These are phyloP conservation scores for Ceyx erithaca DNA, from an alignment of 2,797 vertebrate species.

Conservation along the genomic window DNA sequence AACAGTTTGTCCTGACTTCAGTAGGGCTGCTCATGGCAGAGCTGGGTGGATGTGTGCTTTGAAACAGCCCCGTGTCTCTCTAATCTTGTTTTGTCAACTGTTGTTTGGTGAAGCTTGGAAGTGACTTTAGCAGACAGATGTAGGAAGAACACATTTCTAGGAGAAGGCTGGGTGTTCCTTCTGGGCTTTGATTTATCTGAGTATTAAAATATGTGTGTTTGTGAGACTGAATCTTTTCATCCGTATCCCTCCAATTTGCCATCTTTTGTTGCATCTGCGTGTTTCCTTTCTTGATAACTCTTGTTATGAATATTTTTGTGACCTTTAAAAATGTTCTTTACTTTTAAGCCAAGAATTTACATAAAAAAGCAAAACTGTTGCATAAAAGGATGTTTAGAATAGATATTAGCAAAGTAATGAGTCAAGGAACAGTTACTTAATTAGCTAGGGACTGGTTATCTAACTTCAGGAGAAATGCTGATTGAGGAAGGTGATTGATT, in stretches of 20 bases:
- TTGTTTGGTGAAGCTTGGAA: conserved; percentile 13
- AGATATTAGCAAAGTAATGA: conserved; percentile 23
- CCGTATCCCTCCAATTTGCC: background rate
- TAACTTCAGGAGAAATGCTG: background rate
- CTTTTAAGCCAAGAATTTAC: conserved; percentile 45
- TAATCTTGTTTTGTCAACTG: conserved; percentile 18
- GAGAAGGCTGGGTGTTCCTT: background rate
- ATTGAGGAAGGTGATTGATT: background rate
- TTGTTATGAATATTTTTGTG: background rate
- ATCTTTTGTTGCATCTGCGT: background rate
- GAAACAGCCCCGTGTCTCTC: background rate
- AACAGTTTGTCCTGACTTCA: background rate
- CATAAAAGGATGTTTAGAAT: conserved; percentile 43
- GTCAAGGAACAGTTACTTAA: conserved; percentile 47
- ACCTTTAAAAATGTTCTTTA: background rate
- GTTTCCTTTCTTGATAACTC: conserved; percentile 18
- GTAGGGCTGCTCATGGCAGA: background rate
- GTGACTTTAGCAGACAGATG: background rate
- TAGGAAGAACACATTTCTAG: background rate
- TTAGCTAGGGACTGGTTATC: conserved; percentile 13
- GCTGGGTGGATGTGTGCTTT: background rate
- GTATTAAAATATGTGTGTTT: conserved; percentile 4
- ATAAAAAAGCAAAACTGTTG: conserved; percentile 5
- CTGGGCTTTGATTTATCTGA: conserved; percentile 41
- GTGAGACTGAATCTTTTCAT: conserved; percentile 30